These are phyloP conservation scores for Miopithecus talapoin DNA, from an alignment of 2,797 vertebrate genomes.

Conservation along the genomic window DNA sequence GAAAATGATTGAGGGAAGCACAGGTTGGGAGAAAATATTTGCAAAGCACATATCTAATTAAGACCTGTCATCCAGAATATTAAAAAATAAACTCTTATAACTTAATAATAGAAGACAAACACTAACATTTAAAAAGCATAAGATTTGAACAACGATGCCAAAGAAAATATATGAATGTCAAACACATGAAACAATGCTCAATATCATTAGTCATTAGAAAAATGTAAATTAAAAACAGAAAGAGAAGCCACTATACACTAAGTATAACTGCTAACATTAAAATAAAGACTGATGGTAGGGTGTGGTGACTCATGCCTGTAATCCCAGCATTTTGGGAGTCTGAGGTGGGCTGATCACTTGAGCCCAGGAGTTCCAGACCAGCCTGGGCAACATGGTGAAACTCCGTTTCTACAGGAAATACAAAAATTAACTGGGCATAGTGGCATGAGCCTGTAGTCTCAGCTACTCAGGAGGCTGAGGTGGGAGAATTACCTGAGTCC, in stretches of 20 bases:
- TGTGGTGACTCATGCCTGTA: neutral
- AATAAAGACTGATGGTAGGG: neutral
- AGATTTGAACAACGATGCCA: neutral
- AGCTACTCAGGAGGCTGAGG: neutral
- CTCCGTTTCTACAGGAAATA: neutral
- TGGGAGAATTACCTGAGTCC: neutral
- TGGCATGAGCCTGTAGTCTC: too few relatives aligned
- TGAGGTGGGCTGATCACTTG: neutral
- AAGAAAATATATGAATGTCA: neutral
- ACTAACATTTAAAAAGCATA: neutral
- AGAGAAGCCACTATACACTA: fast-evolving
- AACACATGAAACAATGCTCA: neutral
- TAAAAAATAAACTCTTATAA: neutral
- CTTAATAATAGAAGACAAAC: neutral
- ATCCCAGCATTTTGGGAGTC: neutral
- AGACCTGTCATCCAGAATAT: neutral
- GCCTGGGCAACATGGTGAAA: neutral
- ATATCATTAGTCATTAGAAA: neutral
- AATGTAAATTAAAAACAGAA: neutral
- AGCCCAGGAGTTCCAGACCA: neutral
- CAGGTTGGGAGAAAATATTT: neutral
- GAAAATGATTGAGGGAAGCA: neutral
- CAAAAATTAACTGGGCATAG: neutral
- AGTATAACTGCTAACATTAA: neutral
- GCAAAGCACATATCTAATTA: neutral